Evolutionary conservation across 2,888 invertebrate genomes (phyloP).

Genomic region (Molorchus minor): DNA sequence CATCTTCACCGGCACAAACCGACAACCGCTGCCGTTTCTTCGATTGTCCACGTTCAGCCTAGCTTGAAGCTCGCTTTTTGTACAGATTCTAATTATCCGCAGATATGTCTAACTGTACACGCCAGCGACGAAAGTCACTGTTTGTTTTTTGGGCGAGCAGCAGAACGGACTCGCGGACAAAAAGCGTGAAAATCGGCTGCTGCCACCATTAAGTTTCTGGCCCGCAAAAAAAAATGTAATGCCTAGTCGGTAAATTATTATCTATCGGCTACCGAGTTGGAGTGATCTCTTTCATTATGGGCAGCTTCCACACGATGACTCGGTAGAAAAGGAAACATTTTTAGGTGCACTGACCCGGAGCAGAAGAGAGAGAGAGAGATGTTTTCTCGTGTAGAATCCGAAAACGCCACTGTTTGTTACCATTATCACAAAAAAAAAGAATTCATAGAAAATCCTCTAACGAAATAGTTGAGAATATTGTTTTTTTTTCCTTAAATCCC

Average conservation of each 20-base stretch:
- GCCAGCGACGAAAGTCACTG: neutral
- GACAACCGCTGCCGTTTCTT: too few relatives aligned
- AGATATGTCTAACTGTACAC: constrained; percentile 6
- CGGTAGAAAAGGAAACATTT: neutral
- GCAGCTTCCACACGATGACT: constrained; percentile 6
- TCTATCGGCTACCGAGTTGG: constrained; percentile 11
- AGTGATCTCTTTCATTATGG: neutral
- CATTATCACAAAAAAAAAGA: too few relatives aligned
- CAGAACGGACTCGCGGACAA: neutral
- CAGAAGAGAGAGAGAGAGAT: neutral
- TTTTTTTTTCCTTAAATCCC: too few relatives aligned
- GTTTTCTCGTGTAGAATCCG: neutral
- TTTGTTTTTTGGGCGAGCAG: constrained; percentile 7
- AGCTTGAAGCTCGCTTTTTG: neutral
- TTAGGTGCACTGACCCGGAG: constrained; percentile 7
- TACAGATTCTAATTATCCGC: neutral
- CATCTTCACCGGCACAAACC: too few relatives aligned
- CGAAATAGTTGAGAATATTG: too few relatives aligned
- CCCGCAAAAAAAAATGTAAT: constrained; percentile 13
- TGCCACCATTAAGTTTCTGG: neutral
- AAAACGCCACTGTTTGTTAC: neutral
- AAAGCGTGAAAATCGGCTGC: constrained; percentile 4
- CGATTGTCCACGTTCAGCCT: neutral
- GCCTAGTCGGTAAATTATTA: constrained; percentile 15
- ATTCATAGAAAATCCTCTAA: too few relatives aligned